Evolutionary conservation across 2,113 vertebrate species (phyloP), one percentile per base, ranked within the genome.

Genomic region (Nannobrachium achirus): DNA sequence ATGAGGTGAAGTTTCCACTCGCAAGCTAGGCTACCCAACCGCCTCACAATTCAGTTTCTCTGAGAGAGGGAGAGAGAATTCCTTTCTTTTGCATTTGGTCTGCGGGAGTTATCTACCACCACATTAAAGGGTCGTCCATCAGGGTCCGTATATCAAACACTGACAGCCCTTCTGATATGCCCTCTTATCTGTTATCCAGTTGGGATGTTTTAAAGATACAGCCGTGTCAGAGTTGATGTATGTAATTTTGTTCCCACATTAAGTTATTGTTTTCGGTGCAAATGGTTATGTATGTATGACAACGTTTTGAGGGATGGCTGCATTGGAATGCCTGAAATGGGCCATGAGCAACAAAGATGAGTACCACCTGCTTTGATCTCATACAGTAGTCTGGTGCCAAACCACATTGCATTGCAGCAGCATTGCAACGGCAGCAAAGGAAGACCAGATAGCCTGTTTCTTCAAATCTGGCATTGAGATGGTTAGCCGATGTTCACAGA

Each of bases 1-100:
- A 95, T 93, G 94, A 94, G 92, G 93, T 94, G 92, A 94, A 95
- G 91, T 96, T 96, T 96, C 94, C 94, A 96, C 93, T 93, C 88
- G 92, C 89, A 91, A 88, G 20, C 58, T 53, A 33, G 78, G 63
- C 73, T 77, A 62, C 68, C 63, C 60, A 66, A 42, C 50, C 18
- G 77, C 59, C 72, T 49, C 69, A n/a, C n/a, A n/a, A n/a, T n/a
- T n/a, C n/a, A n/a, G n/a, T n/a, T n/a, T n/a, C n/a, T n/a, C n/a
- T n/a, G 40, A 8, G 57, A 33, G 25, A 57, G 55, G 8, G 25
- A 33, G 55, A 57, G 10, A 57, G 25, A 70, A 72, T 69, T 71
- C 78, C 68, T 69, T 33, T 14, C 49, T 55, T 57, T 69, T 58
- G 56, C 69, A 56, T 78, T 72, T 59, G 69, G 51, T 80, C 74